These are phyloP conservation scores for Heliconius congener DNA, from an alignment of 1,140 invertebrate genomes.

Conservation along the genomic window DNA sequence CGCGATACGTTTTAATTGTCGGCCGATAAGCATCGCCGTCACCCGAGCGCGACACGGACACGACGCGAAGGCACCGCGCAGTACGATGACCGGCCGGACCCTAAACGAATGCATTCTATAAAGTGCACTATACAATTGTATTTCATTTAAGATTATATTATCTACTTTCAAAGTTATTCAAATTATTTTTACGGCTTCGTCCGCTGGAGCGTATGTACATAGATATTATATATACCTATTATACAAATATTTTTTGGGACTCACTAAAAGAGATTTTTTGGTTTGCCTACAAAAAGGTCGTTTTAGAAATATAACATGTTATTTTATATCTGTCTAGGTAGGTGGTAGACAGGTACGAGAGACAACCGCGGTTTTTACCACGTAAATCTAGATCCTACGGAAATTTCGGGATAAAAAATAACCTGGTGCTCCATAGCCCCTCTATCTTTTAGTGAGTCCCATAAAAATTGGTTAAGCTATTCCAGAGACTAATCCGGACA, in stretches of 20 bases:
- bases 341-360: too few relatives aligned
- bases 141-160: slow-evolving; percentile 20
- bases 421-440: too few relatives aligned
- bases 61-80: slow-evolving; percentile 36
- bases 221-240: neutral
- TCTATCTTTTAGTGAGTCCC: too few relatives aligned
- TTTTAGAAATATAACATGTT: too few relatives aligned
- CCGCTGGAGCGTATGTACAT: neutral
- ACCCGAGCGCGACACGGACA: slow-evolving; percentile 68
- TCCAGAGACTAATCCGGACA: too few relatives aligned
- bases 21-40: slow-evolving; percentile 73
- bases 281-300: too few relatives aligned
- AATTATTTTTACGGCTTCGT: neutral
- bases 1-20: slow-evolving; percentile 79
- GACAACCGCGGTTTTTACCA: too few relatives aligned
- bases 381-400: too few relatives aligned
- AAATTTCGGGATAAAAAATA: too few relatives aligned
- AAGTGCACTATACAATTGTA: slow-evolving; percentile 29
- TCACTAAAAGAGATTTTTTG: too few relatives aligned
- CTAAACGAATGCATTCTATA: slow-evolving; percentile 62
- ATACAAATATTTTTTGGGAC: neutral
- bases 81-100: slow-evolving; percentile 68
- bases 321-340: too few relatives aligned
- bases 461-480: too few relatives aligned
- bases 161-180: slow-evolving; percentile 19